A percentile compares a stretch with the other conserved stretches of the same genome.
phyloP scores from a whole-genome alignment of 2,888 invertebrate species.

The Apotomis capreana region DNA sequence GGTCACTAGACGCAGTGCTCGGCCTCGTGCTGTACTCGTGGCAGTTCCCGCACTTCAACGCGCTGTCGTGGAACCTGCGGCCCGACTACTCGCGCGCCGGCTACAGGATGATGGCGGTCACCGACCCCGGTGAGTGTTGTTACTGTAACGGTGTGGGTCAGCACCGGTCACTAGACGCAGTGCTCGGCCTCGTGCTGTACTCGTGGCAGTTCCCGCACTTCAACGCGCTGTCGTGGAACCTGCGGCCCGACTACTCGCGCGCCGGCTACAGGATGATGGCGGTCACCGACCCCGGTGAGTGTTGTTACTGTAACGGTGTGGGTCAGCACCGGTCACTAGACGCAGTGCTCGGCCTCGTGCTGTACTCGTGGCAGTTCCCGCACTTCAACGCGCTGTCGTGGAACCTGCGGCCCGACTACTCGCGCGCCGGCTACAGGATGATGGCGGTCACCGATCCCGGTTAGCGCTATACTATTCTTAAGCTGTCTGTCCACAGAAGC shows the following conservation, averaged over 20 bases:
- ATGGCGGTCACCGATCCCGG: too few species aligned
- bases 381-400: slow-evolving; percentile 5
- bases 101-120: slow-evolving; percentile 7
- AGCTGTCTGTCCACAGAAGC: too few species aligned
- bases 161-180: too few species aligned
- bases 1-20: too few species aligned
- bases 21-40: neutral
- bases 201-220: slow-evolving; percentile 5
- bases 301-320: neutral
- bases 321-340: too few species aligned
- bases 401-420: slow-evolving; percentile 5
- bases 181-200: too few species aligned
- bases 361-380: slow-evolving; percentile 5
- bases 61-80: slow-evolving; percentile 7
- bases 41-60: slow-evolving; percentile 7
- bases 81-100: slow-evolving; percentile 3
- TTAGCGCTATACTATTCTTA: too few species aligned
- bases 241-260: slow-evolving; percentile 5
- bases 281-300: slow-evolving; percentile 7
- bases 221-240: slow-evolving; percentile 5
- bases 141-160: neutral
- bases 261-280: slow-evolving; percentile 7
- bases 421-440: slow-evolving; percentile 5
- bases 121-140: slow-evolving; percentile 8
- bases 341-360: neutral